Conservation (phyloP, 2,113 vertebrate genomes). For the Tragulus kanchil region DNA sequence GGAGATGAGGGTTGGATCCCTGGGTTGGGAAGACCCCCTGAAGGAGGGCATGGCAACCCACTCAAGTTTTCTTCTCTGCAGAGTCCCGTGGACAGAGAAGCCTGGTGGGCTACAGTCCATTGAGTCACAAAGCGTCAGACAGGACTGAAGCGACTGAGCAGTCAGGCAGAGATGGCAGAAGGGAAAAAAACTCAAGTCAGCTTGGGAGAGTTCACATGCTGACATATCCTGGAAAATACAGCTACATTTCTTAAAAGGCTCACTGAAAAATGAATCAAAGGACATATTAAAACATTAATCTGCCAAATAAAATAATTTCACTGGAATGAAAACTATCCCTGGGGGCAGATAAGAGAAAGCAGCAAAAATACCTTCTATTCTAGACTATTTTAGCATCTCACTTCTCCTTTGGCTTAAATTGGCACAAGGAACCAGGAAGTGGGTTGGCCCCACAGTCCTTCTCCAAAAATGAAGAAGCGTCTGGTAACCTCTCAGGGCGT, state of each 20-base stretch:
- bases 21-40: too few species aligned
- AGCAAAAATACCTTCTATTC: constrained; percentile 83
- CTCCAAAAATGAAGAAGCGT: neutral
- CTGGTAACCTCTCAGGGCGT: neutral
- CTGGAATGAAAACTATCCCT: constrained; percentile 69
- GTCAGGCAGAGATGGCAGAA: neutral
- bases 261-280: constrained; percentile 57
- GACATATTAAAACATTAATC: constrained; percentile 65
- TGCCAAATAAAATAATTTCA: constrained; percentile 79
- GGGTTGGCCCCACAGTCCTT: neutral
- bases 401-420: constrained; percentile 61
- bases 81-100: too few species aligned
- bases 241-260: constrained; percentile 67
- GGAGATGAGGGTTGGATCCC: too few species aligned
- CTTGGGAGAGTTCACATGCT: neutral
- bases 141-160: too few species aligned
- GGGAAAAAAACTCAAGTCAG: neutral
- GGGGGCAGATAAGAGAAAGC: constrained; percentile 75
- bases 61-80: too few species aligned
- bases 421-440: neutral
- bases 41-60: too few species aligned
- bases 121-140: too few species aligned
- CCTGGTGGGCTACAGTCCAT: too few species aligned
- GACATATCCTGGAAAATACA: constrained; percentile 54
- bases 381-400: constrained; percentile 25